These are phyloP conservation scores for Percina caprodes DNA, from an alignment of 2,113 vertebrate species.

Conservation along the genomic window DNA sequence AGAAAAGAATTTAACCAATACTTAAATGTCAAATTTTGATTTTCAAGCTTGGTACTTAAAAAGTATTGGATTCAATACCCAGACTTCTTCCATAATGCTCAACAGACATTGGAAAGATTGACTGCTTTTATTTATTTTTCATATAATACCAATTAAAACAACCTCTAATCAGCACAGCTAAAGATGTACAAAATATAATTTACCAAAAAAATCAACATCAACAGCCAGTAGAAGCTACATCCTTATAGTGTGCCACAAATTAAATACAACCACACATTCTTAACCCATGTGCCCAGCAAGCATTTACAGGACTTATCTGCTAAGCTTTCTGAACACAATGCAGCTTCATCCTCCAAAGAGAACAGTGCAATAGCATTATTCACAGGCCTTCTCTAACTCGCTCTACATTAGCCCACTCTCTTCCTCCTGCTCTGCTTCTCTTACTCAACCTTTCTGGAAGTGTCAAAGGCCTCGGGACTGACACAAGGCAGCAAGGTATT, in stretches of 20 bases:
- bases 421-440: conserved; percentile 23
- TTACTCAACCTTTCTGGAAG: conserved; percentile 46
- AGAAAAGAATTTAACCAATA: background rate
- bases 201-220: background rate
- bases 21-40: too few relatives aligned
- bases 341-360: conserved; percentile 23
- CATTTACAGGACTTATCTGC: conserved; percentile 28
- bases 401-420: background rate
- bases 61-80: background rate
- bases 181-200: background rate
- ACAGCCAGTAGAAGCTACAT: background rate
- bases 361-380: background rate
- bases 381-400: background rate
- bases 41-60: background rate
- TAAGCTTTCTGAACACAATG: conserved; percentile 33
- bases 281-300: conserved; percentile 2
- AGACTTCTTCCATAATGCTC: background rate
- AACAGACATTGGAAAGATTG: background rate
- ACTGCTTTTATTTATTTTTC: background rate
- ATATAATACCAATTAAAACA: background rate
- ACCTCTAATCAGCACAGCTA: background rate
- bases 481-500: conserved; percentile 47
- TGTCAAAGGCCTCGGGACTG: conserved; percentile 25
- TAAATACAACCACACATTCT: conserved; percentile 7
- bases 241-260: conserved; percentile 17